phyloP scores from a whole-genome alignment of 1,140 invertebrate species.

The Papilio glaucus region DNA sequence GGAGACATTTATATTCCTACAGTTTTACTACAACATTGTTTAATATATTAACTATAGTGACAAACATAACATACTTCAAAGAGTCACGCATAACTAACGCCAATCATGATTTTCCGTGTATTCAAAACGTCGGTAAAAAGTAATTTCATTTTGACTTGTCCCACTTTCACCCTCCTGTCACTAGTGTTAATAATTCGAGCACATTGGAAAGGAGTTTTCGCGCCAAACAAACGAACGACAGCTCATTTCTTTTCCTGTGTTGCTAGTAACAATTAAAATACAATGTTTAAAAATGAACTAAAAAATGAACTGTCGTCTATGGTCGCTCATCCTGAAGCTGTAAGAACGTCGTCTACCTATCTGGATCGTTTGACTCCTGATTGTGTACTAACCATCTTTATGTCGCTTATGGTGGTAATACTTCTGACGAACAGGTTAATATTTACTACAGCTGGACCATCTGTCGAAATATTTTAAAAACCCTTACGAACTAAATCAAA shows the following conservation, averaged over 20 bases:
- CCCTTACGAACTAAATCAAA: slow-evolving; percentile 31
- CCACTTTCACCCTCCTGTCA: slow-evolving; percentile 41
- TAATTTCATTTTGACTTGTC: slow-evolving; percentile 19
- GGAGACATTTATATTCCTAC: slow-evolving; percentile 36
- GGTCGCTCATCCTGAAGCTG: slow-evolving; percentile 27
- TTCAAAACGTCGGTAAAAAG: slow-evolving; percentile 14
- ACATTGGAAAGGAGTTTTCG: slow-evolving; percentile 50
- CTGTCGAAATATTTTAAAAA: slow-evolving; percentile 81
- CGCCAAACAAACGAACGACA: slow-evolving; percentile 42
- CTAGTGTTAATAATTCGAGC: slow-evolving; percentile 57
- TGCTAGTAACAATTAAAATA: slow-evolving; percentile 7
- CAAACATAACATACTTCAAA: slow-evolving; percentile 18
- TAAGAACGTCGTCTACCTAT: slow-evolving; percentile 37
- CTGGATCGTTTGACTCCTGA: slow-evolving; percentile 41
- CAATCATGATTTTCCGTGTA: slow-evolving; percentile 35
- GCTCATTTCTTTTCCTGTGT: slow-evolving; percentile 44
- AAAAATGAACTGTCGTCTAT: slow-evolving; percentile 34
- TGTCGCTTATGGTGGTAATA: slow-evolving; percentile 98
- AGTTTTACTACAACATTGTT: slow-evolving; percentile 25
- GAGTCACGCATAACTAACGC: slow-evolving; percentile 25
- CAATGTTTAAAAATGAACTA: not conserved
- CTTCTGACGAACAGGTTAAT: slow-evolving; percentile 98
- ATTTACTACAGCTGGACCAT: slow-evolving; percentile 95
- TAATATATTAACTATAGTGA: slow-evolving; percentile 37
- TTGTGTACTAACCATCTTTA: slow-evolving; percentile 97